A percentile compares a stretch with the other conserved stretches of the same genome.
Evolutionary conservation across 2,888 invertebrate genomes (phyloP).

Genomic region (Aplocera efformata): DNA sequence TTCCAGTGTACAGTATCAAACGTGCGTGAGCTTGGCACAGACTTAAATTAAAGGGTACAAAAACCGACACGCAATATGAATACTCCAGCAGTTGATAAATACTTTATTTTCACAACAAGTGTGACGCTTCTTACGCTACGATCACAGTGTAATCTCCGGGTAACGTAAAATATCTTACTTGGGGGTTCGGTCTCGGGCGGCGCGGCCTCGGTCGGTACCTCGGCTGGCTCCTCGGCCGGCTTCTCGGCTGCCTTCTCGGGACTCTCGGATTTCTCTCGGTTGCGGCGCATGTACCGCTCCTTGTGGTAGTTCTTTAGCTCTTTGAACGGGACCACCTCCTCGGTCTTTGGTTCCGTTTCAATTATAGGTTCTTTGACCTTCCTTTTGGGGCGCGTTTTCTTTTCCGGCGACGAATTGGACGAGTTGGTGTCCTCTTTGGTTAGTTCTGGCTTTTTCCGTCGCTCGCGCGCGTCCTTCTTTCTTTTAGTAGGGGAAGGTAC

Average conservation of each 20-base stretch:
- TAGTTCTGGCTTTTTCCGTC: constrained; percentile 30
- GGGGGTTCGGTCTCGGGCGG: constrained; percentile 46
- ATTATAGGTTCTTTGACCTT: constrained; percentile 24
- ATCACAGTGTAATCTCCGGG: constrained; percentile 46
- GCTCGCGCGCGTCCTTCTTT: constrained; percentile 36
- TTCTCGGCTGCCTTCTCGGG: constrained; percentile 50
- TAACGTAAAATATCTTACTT: constrained; percentile 74
- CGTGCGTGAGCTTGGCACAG: too few species aligned
- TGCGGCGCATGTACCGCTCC: constrained; percentile 84
- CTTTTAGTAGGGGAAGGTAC: constrained; percentile 25
- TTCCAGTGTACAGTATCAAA: too few species aligned
- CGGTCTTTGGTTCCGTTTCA: constrained; percentile 29
- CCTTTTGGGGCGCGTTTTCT: constrained; percentile 27
- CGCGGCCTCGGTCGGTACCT: constrained; percentile 20
- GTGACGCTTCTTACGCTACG: constrained; percentile 54
- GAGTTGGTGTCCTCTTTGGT: constrained; percentile 28
- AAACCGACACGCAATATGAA: constrained; percentile 60
- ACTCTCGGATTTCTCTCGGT: constrained; percentile 81
- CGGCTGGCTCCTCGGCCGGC: constrained; percentile 23
- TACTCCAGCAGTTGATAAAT: constrained; percentile 69
- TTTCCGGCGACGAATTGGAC: constrained; percentile 44
- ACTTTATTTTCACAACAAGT: constrained; percentile 66
- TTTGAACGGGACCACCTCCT: constrained; percentile 70
- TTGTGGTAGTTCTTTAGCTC: constrained; percentile 79
- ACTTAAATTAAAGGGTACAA: constrained; percentile 55